Evolutionary conservation across 2,888 invertebrate genomes (phyloP), one percentile per base, ranked within the genome.

Genomic region (Caenorhabditis angaria): DNA sequence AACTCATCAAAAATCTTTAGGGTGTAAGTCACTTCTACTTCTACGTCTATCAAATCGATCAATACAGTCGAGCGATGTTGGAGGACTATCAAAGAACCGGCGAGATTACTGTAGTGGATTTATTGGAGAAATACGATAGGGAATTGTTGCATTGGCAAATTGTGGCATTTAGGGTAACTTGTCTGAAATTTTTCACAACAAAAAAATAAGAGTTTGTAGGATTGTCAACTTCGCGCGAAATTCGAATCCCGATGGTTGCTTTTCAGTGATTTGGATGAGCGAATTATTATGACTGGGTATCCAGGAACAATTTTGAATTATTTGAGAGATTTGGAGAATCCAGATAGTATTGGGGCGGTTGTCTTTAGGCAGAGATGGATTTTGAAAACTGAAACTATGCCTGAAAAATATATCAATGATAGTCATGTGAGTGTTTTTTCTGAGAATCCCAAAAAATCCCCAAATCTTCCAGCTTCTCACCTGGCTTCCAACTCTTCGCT

Each of bases 61-160:
- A 64, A 20, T 72, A 72, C 58, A 65, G 64, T 32, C 57, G 57
- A 35, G 67, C 66, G 3, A 25, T 72, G 24, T n/a, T 72, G 22
- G 47, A 72, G n/a, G 72, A 72, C 35, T 72, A 72, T 27, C 67
- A 61, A 25, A 60, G 72, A 57, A 66, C 67, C 14, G 72, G 72
- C 57, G 72, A 72, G 35, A 64, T 64, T 6, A 60, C 60, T 53
- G n/a, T 72, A 1, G 63, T 62, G 0, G 51, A 64, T 64, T 35
- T 72, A 10, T 25, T 63, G 47, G 72, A 72, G 22, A 51, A 67
- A 22, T 57, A 67, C 32, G 67, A 72, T 25, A 22, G 72, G 54
- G 61, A 59, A 22, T 47, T 64, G 8, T 22, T 64, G 0, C 67
- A 67, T 41, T 72, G 72, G 72, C 72, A 72, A 29, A 72, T 72